Evolutionary conservation across 2,113 vertebrate genomes (phyloP), one percentile per base, ranked within the genome.

Genomic region (Toxotes jaculatrix): DNA sequence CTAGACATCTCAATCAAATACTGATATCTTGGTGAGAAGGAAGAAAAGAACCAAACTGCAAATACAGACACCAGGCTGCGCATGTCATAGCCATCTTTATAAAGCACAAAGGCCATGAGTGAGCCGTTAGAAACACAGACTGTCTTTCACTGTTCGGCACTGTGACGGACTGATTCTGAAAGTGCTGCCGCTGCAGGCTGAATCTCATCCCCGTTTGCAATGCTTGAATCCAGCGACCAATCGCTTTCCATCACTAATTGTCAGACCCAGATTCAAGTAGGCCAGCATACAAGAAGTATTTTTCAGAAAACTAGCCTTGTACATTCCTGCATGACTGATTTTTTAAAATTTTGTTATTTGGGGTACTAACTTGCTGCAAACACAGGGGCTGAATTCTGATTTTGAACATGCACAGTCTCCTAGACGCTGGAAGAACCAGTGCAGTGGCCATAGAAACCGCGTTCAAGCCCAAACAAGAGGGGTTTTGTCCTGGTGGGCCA

Each of bases 101-200:
- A 32, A 72, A 70, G 79, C 83, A 87, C 80, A 89, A 87, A 89
- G 86, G 73, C 84, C 49, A 32, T 14, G 76, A 83, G 72, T 66
- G 74, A 83, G 86, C 78, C 76, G 88, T 77, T 85, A 74, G 36
- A 88, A 76, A 95, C 94, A 95, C 88, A 87, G 82, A 23, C 60
- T 0, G 51, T 81, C 91, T 91, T 92, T 95, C 91, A 94, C 64
- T 51, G 36, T 70, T 55, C 70, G 36, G 49, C 59, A 56, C 87
- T 80, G 91, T 86, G 89, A 92, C 80, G 4, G 85, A 82, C 67
- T 53, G 82, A 91, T 89, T 88, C 68, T 59, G 66, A 19, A 68
- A 79, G 55, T 40, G 17, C 57, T 49, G 64, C 73, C 65, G 38
- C 80, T 74, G 62, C 72, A 64, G 83, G 81, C 63, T 17, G 32